Evolutionary conservation across 2,888 invertebrate genomes (phyloP).

Genomic region (Ophioninae sp.): DNA sequence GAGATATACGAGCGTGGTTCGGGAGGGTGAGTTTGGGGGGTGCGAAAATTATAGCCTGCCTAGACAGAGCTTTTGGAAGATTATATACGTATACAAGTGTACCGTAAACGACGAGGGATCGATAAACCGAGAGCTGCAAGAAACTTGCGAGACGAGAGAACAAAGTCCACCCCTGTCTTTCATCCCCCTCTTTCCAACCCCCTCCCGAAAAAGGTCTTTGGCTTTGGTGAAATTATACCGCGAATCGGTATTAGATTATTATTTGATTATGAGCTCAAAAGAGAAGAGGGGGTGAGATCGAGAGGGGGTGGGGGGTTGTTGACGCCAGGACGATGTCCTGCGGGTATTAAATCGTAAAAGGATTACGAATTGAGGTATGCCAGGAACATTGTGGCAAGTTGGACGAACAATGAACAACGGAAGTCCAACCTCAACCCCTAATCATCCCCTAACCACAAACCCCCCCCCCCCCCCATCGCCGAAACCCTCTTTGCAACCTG

Average conservation of each 20-base stretch:
- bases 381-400: not conserved
- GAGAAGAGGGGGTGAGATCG: not conserved
- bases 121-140: slow-evolving; percentile 46
- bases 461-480: not conserved
- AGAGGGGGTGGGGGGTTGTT: not conserved
- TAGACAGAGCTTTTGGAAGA: slow-evolving; percentile 40
- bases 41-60: slow-evolving; percentile 75
- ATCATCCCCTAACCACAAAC: not conserved
- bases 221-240: slow-evolving; percentile 52
- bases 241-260: slow-evolving; percentile 59
- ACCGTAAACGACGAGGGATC: slow-evolving; percentile 40
- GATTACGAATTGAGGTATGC: not conserved
- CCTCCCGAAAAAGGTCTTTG: slow-evolving; percentile 20
- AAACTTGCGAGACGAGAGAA: slow-evolving; percentile 20
- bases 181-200: not conserved
- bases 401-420: not conserved
- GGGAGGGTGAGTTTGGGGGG: slow-evolving; percentile 59
- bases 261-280: slow-evolving; percentile 56
- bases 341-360: not conserved
- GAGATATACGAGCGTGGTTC: not conserved
- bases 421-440: not conserved
- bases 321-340: slow-evolving; percentile 4
- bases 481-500: not conserved
- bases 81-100: not conserved
- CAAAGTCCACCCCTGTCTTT: slow-evolving; percentile 10